phyloP scores from a whole-genome alignment of 2,797 vertebrate species.

The Morelia viridis region DNA sequence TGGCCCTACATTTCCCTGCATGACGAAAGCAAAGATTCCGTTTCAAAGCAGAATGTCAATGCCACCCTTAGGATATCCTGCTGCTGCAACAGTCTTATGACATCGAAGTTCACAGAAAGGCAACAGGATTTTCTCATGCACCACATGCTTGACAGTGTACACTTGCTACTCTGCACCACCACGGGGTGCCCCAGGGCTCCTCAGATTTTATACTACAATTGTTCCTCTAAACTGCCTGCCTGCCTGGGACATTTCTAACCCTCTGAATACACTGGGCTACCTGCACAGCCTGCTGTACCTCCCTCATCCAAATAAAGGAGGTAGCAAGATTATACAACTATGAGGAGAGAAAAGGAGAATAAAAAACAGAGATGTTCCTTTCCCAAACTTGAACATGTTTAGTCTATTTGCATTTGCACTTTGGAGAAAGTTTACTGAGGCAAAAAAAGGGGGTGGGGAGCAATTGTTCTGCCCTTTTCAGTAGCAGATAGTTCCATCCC shows the following conservation, averaged over 20 bases:
- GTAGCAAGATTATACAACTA: neutral
- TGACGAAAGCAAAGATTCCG: neutral
- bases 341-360: neutral
- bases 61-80: neutral
- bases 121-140: neutral
- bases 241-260: neutral
- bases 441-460: no score
- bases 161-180: neutral
- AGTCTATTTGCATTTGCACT: no score
- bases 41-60: constrained; percentile 12
- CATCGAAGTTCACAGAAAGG: neutral
- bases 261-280: neutral
- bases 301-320: neutral
- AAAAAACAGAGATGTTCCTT: no score
- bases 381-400: no score
- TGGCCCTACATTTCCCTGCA: neutral
- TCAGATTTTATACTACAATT: neutral
- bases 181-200: neutral
- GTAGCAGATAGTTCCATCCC: no score
- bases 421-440: no score
- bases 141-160: neutral
- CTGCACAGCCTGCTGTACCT: neutral
- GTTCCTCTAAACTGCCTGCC: neutral
- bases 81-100: neutral
- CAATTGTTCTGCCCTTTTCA: no score